Base-by-base conservation (phyloP, 2,888 invertebrate genomes). In the Cacoxenus indagator region DNA sequence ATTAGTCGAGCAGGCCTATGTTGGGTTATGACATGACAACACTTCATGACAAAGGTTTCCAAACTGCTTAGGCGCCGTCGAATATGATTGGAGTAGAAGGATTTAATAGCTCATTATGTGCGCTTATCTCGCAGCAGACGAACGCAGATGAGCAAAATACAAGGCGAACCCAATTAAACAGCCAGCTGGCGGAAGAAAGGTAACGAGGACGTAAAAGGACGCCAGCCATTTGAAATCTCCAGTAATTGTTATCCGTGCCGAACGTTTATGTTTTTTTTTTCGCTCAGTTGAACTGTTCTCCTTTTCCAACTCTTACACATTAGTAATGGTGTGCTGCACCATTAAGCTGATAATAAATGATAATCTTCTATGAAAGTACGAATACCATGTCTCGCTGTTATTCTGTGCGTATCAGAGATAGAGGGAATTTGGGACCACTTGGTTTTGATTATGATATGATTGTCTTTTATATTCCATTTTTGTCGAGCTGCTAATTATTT, bases 291-390 rank as follows among this genome's bases (percentile, higher is more conserved):
- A 37, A 14, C 9, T 31, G 31, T 9, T 4, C 31, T 9, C 9
- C 31, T 6, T 31, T 9, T 6, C 9, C 31, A 31, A 6, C 31
- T 31, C 31, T 6, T 31, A 19, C 67, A 76, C 72, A 71, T 48
- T 24, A 70, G 43, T 68, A 72, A 73, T 75, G 81, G 81, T 74
- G 76, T 74, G 82, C 78, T 76, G 81, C 81, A 77, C 82, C 77
- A 82, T 81, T 80, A 82, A 82, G 81, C 82, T 76, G 82, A 77
- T 82, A 77, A 82, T n/a, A n/a, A n/a, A n/a, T 81, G 81, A 82
- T 80, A 82, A 78, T 64, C 64, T 29, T 17, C 22, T 57, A n/a
- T n/a, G n/a, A n/a, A n/a, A n/a, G 55, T 4, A 26, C 55, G 8
- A 22, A 55, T 3, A 22, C 37, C 37, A 17, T 11, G 31, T 8